A percentile compares a stretch with the other conserved stretches of the same genome.
phyloP scores from a whole-genome alignment of 1,140 invertebrate genomes.

The Nephila pilipes region DNA sequence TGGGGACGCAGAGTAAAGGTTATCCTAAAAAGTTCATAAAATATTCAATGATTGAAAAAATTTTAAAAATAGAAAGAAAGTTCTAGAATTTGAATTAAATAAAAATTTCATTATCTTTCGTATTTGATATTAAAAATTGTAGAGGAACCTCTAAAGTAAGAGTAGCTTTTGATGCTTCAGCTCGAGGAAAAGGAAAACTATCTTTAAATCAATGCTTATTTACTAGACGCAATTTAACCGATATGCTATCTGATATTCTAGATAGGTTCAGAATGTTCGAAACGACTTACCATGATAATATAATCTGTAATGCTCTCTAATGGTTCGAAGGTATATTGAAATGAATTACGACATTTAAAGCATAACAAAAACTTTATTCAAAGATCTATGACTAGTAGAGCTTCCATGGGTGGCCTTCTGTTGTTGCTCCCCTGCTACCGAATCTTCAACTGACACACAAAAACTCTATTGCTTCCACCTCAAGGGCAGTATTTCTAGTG shows the following conservation, averaged over 20 bases:
- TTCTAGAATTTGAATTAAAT: conserved; percentile 37
- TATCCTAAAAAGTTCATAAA: conserved; percentile 7
- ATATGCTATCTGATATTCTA: conserved; percentile 80
- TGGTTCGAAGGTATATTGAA: no score
- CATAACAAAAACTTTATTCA: no score
- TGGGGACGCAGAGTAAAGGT: neutral
- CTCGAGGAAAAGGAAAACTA: conserved; percentile 62
- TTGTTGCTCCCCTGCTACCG: no score
- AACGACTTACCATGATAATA: conserved; percentile 81
- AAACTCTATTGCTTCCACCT: no score
- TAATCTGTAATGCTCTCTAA: no score
- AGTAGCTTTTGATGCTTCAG: conserved; percentile 61
- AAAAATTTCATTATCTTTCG: conserved; percentile 28
- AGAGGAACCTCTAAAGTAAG: conserved; percentile 2
- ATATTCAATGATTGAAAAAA: conserved; percentile 47
- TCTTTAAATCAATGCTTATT: conserved; percentile 76
- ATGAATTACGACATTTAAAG: no score
- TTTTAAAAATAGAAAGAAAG: conserved; percentile 36
- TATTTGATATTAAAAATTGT: conserved; percentile 34
- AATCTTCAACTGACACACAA: no score
- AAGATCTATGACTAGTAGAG: no score
- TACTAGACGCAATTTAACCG: conserved; percentile 79
- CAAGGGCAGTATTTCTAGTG: no score
- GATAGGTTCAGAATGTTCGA: conserved; percentile 80
- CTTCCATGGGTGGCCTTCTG: no score